Evolutionary conservation across 2,797 vertebrate genomes (phyloP).

Genomic region (Setipinna tenuifilis): DNA sequence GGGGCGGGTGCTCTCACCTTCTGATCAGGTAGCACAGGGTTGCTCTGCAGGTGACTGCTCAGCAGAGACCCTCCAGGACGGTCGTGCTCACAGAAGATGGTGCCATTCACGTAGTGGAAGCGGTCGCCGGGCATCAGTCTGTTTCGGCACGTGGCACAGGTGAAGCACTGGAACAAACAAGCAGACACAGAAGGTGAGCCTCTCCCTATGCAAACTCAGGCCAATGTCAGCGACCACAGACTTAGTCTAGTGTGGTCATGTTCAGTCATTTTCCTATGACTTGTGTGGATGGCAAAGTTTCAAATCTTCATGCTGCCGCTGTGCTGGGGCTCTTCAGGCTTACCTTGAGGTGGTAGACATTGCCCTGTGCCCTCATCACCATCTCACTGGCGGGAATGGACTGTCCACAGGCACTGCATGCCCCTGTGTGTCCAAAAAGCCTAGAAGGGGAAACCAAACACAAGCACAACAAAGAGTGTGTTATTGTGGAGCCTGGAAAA

Average conservation of each 20-base stretch:
- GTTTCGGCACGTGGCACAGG: conserved; percentile 83
- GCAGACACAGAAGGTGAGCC: not conserved
- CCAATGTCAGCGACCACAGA: not conserved
- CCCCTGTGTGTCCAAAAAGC: conserved; percentile 82
- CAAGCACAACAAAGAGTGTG: not conserved
- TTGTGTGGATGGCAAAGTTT: not conserved
- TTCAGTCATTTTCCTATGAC: not conserved
- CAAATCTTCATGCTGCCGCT: not conserved
- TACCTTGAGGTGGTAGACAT: conserved; percentile 85
- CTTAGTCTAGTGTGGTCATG: not conserved
- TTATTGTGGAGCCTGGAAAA: not conserved
- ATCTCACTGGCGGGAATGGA: conserved; percentile 85
- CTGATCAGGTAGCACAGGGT: conserved; percentile 78
- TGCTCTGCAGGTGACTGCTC: conserved; percentile 77
- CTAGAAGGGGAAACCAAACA: conserved; percentile 58
- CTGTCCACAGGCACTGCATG: conserved; percentile 80
- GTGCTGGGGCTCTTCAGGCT: not conserved
- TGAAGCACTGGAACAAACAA: conserved; percentile 76
- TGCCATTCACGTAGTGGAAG: conserved; percentile 82
- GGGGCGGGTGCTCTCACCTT: conserved; percentile 66
- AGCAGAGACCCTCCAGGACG: conserved; percentile 72
- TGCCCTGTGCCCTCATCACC: conserved; percentile 85
- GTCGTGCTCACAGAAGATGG: conserved; percentile 85
- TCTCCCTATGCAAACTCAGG: not conserved
- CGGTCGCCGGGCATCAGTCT: conserved; percentile 81